A percentile compares a stretch with the other conserved stretches of the same genome.
These are phyloP conservation scores for Muscicapa striata DNA, from an alignment of 2,797 vertebrate species.

Conservation along the genomic window DNA sequence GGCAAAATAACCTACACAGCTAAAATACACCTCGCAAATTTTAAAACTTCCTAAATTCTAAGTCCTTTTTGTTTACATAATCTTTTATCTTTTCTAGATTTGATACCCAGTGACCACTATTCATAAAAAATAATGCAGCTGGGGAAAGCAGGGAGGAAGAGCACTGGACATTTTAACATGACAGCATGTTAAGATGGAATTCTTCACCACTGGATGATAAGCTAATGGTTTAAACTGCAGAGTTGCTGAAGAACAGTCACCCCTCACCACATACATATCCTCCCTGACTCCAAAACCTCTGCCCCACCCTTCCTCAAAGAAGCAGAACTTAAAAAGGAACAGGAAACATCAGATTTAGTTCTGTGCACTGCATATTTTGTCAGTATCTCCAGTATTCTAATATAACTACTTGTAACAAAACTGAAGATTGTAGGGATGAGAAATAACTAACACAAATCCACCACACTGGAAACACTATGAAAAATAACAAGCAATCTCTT, in stretches of 20 bases:
- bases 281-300: background rate
- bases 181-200: background rate
- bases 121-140: rapidly evolving
- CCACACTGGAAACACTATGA: background rate
- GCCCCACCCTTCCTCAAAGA: background rate
- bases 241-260: background rate
- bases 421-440: background rate
- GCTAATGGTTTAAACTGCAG: background rate
- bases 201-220: background rate
- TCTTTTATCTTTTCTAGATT: background rate
- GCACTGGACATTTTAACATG: background rate
- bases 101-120: background rate
- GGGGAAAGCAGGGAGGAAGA: background rate
- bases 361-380: background rate
- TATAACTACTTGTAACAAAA: background rate
- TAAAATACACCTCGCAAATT: background rate
- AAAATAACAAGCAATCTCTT: background rate
- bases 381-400: background rate
- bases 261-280: background rate
- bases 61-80: background rate
- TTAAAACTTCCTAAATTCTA: background rate
- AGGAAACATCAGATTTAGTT: background rate
- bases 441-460: background rate
- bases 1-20: background rate
- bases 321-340: background rate